Evolutionary conservation across 2,797 vertebrate genomes (phyloP).

Genomic region (Sebastes wilsoni): DNA sequence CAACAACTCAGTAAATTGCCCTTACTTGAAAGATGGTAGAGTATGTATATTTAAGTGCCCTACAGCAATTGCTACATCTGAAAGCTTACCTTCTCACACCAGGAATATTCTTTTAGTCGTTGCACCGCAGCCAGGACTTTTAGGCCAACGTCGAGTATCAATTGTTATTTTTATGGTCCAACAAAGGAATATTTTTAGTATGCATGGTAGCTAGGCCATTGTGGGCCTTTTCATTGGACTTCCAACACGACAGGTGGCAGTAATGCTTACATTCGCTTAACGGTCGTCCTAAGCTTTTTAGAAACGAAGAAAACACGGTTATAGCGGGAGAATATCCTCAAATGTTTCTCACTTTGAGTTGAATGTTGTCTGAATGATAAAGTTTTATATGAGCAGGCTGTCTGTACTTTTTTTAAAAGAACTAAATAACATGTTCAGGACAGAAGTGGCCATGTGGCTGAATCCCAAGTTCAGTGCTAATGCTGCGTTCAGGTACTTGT

Average conservation of each 20-base stretch:
- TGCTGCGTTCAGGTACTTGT: slow-evolving; percentile 4
- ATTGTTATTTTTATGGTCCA: not conserved
- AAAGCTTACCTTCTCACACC: slow-evolving; percentile 17
- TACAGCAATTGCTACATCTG: slow-evolving; percentile 1
- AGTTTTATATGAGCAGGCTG: fast-evolving
- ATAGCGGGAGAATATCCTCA: not conserved
- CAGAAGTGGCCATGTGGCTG: not conserved
- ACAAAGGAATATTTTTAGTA: not conserved
- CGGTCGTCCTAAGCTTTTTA: not conserved
- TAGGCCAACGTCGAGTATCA: not conserved
- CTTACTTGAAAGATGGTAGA: slow-evolving; percentile 45
- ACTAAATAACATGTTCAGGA: not conserved
- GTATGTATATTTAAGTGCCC: slow-evolving; percentile 28
- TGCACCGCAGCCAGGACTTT: not conserved
- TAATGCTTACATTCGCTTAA: not conserved
- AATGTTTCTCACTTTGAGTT: fast-evolving
- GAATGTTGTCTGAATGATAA: not conserved
- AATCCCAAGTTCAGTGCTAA: not conserved
- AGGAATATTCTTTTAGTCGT: not conserved
- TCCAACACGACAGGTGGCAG: slow-evolving; percentile 15
- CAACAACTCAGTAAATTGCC: slow-evolving; percentile 58
- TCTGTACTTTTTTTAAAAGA: not conserved
- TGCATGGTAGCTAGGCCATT: not conserved
- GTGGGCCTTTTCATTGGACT: not conserved
- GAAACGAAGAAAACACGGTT: not conserved